Conservation (phyloP, 2,888 invertebrate genomes). For the Clitarchus hookeri region DNA sequence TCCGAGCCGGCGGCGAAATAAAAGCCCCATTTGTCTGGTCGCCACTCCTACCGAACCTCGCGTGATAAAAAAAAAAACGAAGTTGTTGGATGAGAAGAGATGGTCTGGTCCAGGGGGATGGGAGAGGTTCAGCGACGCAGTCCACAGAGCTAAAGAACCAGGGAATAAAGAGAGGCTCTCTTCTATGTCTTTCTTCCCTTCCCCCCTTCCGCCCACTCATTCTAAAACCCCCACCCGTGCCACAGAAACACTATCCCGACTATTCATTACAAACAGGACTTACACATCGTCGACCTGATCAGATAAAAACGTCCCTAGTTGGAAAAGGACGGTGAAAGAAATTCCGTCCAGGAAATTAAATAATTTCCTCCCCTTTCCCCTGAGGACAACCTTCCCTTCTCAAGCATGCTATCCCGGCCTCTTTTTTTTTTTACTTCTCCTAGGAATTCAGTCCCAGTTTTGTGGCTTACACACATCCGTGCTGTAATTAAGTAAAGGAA, state of each 20-base stretch:
- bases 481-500: not conserved
- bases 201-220: too few species aligned
- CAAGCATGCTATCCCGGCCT: not conserved
- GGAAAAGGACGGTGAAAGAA: not conserved
- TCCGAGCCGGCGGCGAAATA: conserved; percentile 8
- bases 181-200: not conserved
- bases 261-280: conserved; percentile 14
- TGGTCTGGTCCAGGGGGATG: not conserved
- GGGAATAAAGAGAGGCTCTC: not conserved
- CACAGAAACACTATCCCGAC: not conserved
- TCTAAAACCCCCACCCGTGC: not conserved
- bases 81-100: conserved; percentile 6
- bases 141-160: not conserved
- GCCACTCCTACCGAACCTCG: not conserved
- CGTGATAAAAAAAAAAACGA: not conserved
- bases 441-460: not conserved
- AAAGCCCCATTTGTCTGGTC: not conserved
- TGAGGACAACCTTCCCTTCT: not conserved
- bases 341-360: not conserved
- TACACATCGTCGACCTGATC: conserved; percentile 10
- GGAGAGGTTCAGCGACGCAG: not conserved
- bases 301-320: not conserved
- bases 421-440: not conserved
- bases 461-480: conserved; percentile 4
- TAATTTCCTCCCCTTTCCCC: not conserved